Evolutionary conservation across 2,797 vertebrate species (phyloP), one percentile per base, ranked within the genome.

Genomic region (Neosalanx taihuensis): DNA sequence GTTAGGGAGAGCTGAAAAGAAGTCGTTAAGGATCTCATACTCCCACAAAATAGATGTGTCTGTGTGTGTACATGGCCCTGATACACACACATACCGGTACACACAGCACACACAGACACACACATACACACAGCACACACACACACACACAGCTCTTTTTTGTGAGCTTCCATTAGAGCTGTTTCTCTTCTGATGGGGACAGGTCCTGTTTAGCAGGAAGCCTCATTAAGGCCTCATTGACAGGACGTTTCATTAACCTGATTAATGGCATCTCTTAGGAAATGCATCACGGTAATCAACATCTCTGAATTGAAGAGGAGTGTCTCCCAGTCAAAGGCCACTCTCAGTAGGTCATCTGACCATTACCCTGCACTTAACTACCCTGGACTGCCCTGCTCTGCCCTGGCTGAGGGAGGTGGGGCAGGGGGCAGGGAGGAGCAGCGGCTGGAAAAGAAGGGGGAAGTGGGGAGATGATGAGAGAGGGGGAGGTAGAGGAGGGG

Each of bases 191-290:
- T 86, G 82, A 87, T 88, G 83, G 83, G 86, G 74, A 74, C 84
- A 77, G 85, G 81, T 81, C 79, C 74, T 79, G 78, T 71, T 87
- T 85, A 85, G 84, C 77, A 60, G 75, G 81, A 77, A 79, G 86
- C 86, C 86, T 90, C 84, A 83, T 88, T 89, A 88, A 84, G 80
- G 73, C 69, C 80, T 84, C 87, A 90, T 89, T 87, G 89, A 90
- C 90, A 87, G 83, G 85, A 84, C 83, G 81, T 90, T 89, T 90
- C 88, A 89, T 90, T 91, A 91, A 87, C 83, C 88, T 91, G 90
- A 92, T 90, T 89, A 89, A 91, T 89, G 84, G 79, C 83, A 75
- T 85, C 85, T 88, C 85, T 82, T 81, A 84, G 81, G 88, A 76
- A 80, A 71, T 64, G 83, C 81, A 85, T 80, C 78, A 81, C 77